phyloP scores from a whole-genome alignment of 2,888 invertebrate species.

The Formica aserva region DNA sequence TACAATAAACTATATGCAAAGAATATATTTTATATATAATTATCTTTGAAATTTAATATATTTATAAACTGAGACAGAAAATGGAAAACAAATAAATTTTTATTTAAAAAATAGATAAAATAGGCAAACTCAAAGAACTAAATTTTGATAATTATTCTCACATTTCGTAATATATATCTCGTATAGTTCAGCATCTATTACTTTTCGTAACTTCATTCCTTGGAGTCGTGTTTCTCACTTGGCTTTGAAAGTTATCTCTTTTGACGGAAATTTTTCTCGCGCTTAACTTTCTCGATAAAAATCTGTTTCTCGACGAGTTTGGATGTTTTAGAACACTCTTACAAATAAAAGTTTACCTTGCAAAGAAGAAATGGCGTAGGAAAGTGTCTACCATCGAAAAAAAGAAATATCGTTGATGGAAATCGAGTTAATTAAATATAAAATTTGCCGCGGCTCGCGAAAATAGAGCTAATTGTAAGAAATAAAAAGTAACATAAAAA shows the following conservation, averaged over 20 bases:
- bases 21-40: background rate
- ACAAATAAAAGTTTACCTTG: constrained; percentile 4
- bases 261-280: constrained; percentile 23
- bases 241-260: background rate
- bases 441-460: constrained; percentile 5
- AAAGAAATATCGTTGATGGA: background rate
- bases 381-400: background rate
- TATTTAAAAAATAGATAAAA: background rate
- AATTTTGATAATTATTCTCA: background rate
- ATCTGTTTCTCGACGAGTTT: background rate
- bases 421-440: constrained; percentile 36
- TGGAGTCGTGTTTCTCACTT: constrained; percentile 5
- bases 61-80: background rate
- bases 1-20: background rate
- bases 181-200: constrained; percentile 8
- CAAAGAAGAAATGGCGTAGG: background rate
- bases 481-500: constrained; percentile 4
- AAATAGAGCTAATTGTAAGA: constrained; percentile 9
- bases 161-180: background rate
- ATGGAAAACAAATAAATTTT: background rate
- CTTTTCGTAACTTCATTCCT: constrained; percentile 57
- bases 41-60: background rate
- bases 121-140: background rate
- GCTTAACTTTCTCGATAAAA: constrained; percentile 35
- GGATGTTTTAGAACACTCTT: constrained; percentile 7